Percentiles rank a stretch among this genome's conserved stretches.
phyloP scores from a whole-genome alignment of 2,113 vertebrate species.

The Equus przewalskii region DNA sequence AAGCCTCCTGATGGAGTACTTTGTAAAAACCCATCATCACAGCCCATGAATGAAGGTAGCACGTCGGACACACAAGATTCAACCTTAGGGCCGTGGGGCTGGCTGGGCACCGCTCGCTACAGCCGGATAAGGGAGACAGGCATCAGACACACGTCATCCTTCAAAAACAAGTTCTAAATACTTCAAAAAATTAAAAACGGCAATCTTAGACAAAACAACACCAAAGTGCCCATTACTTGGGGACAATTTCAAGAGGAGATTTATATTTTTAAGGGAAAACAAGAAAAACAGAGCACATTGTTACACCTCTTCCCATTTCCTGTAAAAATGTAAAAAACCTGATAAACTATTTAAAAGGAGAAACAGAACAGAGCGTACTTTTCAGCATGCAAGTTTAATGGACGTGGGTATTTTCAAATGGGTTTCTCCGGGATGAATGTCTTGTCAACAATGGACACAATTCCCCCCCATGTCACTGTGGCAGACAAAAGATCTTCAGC shows the following conservation, averaged over 20 bases:
- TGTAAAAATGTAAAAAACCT: neutral
- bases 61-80: fast-evolving
- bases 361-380: neutral
- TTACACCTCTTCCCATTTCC: neutral
- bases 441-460: fast-evolving
- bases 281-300: neutral
- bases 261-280: neutral
- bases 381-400: neutral
- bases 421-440: neutral
- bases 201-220: neutral
- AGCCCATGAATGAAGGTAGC: neutral
- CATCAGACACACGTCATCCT: neutral
- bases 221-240: neutral
- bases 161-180: neutral
- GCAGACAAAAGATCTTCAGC: neutral
- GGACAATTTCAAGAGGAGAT: neutral
- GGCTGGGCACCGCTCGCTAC: fast-evolving
- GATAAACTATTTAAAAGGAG: neutral
- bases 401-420: neutral
- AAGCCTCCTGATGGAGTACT: neutral
- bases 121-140: too few species aligned
- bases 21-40: neutral
- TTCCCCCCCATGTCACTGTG: fast-evolving
- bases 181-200: neutral
- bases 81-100: neutral